phyloP scores from a whole-genome alignment of 2,113 vertebrate species.

The Tychaedon coryphoeus region DNA sequence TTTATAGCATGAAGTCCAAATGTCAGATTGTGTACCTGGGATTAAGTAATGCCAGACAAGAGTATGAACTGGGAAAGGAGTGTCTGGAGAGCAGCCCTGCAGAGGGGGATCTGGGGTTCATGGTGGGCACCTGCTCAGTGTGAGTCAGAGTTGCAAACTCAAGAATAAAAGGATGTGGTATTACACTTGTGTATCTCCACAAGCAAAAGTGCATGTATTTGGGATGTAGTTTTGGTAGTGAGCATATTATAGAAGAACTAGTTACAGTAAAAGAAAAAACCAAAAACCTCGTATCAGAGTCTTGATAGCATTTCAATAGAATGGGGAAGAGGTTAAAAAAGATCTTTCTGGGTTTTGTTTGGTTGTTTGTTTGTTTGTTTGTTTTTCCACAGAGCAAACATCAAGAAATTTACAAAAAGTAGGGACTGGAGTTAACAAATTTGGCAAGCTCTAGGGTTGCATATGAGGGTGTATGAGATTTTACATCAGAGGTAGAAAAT shows the following conservation, averaged over 20 bases:
- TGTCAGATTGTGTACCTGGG: fast-evolving
- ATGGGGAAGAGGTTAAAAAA: not conserved
- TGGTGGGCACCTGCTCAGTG: not conserved
- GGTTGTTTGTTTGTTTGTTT: too few relatives aligned
- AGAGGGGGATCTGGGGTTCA: not conserved
- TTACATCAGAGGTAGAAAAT: not conserved
- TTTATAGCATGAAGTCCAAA: not conserved
- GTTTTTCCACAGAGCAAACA: not conserved
- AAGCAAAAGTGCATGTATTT: not conserved
- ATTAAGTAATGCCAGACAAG: not conserved
- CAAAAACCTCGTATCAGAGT: not conserved
- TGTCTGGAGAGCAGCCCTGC: not conserved
- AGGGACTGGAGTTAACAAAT: not conserved
- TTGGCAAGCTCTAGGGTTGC: not conserved
- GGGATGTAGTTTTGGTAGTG: not conserved
- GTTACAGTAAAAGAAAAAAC: not conserved
- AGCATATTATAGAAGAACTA: not conserved
- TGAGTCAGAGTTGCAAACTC: not conserved
- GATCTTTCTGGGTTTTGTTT: not conserved
- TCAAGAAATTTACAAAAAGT: not conserved
- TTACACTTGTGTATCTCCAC: not conserved
- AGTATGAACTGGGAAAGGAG: not conserved
- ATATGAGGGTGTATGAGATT: not conserved
- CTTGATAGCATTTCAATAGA: not conserved
- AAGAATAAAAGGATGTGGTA: not conserved